Base-by-base conservation (phyloP, 2,797 vertebrate genomes). In the Scolopax rusticola region DNA sequence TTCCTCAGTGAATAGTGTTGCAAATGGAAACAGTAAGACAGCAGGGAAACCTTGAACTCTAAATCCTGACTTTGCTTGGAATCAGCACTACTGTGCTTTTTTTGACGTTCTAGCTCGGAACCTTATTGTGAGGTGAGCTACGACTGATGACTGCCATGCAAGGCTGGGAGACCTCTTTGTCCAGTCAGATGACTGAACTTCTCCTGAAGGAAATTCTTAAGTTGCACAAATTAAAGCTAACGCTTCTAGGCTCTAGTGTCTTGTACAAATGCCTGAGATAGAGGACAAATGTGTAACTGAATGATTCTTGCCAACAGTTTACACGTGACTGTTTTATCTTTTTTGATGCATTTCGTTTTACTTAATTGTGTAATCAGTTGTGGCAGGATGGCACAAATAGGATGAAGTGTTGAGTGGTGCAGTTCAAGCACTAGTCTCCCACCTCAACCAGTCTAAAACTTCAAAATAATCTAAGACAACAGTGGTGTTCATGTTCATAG, bases 81-180 rank as follows among this genome's bases (percentile, higher is more conserved):
- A 98, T 95, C 95, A 97, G 97, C 96, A 95, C 65, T 19, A 1
- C 15, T 10, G 97, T 98, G 98, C 98, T 93, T 98, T 94, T 94
- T 97, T 96, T 99, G 99, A 99, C 41, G 98, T 99, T 96, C 95
- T 98, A 15, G 97, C 98, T 98, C 95, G 3, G 98, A 99, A 98
- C 98, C 99, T 76, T 70, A 24, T 45, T 27, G 53, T 23, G 61
- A 96, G 99, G 98, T 97, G 99, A 98, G 98, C 97, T 48, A 89
- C 40, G 91, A 98, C 98, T 38, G 98, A 99, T 98, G 97, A 96
- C 93, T 96, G 96, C 98, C 98, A 86, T 82, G 90, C 95, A 93
- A 74, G 57, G 94, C 97, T 98, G 92, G 97, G 75, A 95, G 71
- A 30, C 47, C 30, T 74, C 67, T 77, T 83, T n/a, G 7, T 96